Percentiles rank a stretch among this genome's conserved stretches.
Evolutionary conservation across 2,797 vertebrate genomes (phyloP).

Genomic region (Enoplosus armatus): DNA sequence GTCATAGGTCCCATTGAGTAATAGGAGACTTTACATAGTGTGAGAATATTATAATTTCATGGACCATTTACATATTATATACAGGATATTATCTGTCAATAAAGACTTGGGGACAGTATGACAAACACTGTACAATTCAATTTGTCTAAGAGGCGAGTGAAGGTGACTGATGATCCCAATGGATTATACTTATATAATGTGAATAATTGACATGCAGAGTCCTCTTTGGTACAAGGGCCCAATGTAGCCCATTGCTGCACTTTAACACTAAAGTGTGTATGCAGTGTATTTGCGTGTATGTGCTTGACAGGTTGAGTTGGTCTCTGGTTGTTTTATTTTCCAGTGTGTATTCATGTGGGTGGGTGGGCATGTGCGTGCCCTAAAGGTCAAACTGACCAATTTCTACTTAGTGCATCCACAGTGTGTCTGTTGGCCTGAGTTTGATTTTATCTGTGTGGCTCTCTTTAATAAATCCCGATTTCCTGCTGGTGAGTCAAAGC

Average conservation of each 20-base stretch:
- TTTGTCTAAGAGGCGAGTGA: neutral
- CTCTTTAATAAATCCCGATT: conserved; percentile 14
- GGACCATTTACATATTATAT: neutral
- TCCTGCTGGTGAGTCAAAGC: conserved; percentile 25
- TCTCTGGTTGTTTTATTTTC: neutral
- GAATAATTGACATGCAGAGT: conserved; percentile 1
- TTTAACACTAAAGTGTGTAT: neutral
- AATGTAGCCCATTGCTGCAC: neutral
- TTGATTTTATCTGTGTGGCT: neutral
- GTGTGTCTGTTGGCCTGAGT: neutral
- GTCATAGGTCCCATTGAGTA: neutral
- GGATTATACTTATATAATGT: neutral
- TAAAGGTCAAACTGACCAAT: conserved; percentile 44
- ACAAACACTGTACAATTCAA: neutral
- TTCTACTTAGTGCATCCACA: neutral
- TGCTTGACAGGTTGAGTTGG: neutral
- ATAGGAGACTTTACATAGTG: neutral
- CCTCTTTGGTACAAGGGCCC: neutral
- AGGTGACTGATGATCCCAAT: neutral
- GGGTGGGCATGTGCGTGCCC: neutral
- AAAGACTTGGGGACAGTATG: too few relatives aligned
- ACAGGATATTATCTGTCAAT: neutral
- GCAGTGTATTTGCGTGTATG: neutral
- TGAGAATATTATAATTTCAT: neutral
- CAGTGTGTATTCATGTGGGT: too few relatives aligned